A percentile compares a stretch with the other conserved stretches of the same genome.
Evolutionary conservation across 2,113 vertebrate species (phyloP).

Genomic region (Hypocryptadius cinnamomeus): DNA sequence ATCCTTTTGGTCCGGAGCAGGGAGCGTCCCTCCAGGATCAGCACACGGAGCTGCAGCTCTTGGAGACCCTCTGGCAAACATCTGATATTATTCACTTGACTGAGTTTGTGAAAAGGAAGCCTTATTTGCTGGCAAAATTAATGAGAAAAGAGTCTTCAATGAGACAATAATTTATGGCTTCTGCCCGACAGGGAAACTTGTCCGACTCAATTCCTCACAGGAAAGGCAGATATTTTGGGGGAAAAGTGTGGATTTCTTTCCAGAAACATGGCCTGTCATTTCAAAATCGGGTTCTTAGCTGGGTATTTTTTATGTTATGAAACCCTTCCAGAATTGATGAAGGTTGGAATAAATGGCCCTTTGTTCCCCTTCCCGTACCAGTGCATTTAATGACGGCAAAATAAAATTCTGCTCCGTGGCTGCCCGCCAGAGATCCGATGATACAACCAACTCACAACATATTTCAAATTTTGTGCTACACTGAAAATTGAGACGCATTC

Average conservation of each 20-base stretch:
- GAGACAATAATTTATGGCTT: conserved; percentile 65
- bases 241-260: background rate
- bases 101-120: background rate
- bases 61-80: conserved; percentile 24
- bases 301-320: background rate
- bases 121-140: conserved; percentile 66
- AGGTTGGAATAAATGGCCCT: conserved; percentile 1
- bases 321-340: background rate
- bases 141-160: conserved; percentile 61
- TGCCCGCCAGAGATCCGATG: background rate
- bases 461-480: background rate
- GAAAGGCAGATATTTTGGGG: background rate
- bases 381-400: background rate
- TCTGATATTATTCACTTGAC: conserved; percentile 32
- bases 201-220: background rate
- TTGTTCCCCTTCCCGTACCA: background rate
- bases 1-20: background rate
- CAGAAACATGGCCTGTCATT: background rate
- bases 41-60: background rate
- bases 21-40: background rate
- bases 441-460: background rate
- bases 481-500: background rate
- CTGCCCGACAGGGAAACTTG: background rate
- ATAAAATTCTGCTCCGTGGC: background rate
- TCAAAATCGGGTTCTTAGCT: background rate